Evolutionary conservation across 2,888 invertebrate species (phyloP).

Genomic region (Ennomos quercinarius): DNA sequence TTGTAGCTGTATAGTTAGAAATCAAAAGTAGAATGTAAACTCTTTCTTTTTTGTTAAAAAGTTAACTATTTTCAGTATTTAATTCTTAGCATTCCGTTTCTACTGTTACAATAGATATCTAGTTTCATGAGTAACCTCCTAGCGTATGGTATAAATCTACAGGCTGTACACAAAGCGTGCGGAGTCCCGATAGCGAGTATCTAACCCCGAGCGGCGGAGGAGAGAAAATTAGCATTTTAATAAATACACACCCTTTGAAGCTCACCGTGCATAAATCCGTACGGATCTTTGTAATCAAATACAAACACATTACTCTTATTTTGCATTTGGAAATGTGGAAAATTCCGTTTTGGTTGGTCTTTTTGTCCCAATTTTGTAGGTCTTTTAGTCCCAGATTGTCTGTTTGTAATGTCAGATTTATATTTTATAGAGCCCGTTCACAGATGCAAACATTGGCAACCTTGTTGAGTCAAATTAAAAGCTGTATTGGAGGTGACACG

Average conservation of each 20-base stretch:
- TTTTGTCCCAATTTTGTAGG: slow-evolving; percentile 3
- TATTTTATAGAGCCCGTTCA: too few species aligned
- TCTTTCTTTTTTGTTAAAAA: too few species aligned
- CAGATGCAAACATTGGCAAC: too few species aligned
- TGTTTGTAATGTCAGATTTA: too few species aligned
- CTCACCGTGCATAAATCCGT: slow-evolving; percentile 79
- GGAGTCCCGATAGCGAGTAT: slow-evolving; percentile 78
- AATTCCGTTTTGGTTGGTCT: slow-evolving; percentile 10
- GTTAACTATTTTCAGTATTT: background rate
- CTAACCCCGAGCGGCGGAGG: slow-evolving; percentile 73
- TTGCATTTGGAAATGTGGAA: slow-evolving; percentile 53
- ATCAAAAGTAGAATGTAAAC: too few species aligned
- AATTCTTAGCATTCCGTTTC: too few species aligned
- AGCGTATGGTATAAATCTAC: slow-evolving; percentile 82
- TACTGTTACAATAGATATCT: too few species aligned
- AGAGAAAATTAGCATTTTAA: slow-evolving; percentile 85
- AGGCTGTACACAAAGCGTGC: slow-evolving; percentile 82
- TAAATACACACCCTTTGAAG: slow-evolving; percentile 85
- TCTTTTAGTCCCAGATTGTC: background rate
- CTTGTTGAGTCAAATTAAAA: too few species aligned
- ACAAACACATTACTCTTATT: slow-evolving; percentile 80
- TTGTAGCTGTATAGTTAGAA: too few species aligned
- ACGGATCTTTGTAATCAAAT: slow-evolving; percentile 84
- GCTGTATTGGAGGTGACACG: too few species aligned
- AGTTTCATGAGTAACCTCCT: slow-evolving; percentile 56